These are phyloP conservation scores for Sturnus vulgaris DNA, from an alignment of 2,113 vertebrate species.

Conservation along the genomic window DNA sequence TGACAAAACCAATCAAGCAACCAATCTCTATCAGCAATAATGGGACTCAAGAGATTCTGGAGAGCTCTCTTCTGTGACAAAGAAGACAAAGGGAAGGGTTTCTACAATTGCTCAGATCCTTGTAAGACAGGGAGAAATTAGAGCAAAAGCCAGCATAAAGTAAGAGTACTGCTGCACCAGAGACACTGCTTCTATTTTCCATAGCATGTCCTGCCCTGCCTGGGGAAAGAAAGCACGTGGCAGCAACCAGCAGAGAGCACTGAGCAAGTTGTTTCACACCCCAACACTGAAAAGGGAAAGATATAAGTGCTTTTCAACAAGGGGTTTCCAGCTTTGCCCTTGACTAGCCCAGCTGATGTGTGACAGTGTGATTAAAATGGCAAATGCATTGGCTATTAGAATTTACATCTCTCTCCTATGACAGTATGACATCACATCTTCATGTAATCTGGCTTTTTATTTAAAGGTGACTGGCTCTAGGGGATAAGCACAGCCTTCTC, in stretches of 20 bases:
- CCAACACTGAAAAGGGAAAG: neutral
- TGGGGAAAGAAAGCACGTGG: neutral
- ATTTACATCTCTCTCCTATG: neutral
- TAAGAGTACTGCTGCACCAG: neutral
- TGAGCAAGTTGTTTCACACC: neutral
- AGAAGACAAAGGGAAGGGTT: neutral
- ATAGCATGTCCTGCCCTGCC: neutral
- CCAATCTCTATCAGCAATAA: neutral
- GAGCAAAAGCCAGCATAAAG: neutral
- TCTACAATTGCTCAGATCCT: neutral
- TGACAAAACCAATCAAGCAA: neutral
- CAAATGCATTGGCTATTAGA: accelerated
- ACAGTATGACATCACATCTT: neutral
- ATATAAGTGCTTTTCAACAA: neutral
- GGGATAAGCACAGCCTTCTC: neutral
- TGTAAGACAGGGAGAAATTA: neutral
- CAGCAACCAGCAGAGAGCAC: neutral
- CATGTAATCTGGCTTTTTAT: neutral
- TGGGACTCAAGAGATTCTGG: neutral
- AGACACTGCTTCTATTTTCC: neutral
- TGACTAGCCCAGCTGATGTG: accelerated
- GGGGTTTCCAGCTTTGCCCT: neutral
- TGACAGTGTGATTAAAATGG: neutral
- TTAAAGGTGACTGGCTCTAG: neutral
- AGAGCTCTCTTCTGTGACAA: neutral